Base-by-base conservation (phyloP, 2,888 invertebrate species). In the Alviniconcha strummeri region DNA sequence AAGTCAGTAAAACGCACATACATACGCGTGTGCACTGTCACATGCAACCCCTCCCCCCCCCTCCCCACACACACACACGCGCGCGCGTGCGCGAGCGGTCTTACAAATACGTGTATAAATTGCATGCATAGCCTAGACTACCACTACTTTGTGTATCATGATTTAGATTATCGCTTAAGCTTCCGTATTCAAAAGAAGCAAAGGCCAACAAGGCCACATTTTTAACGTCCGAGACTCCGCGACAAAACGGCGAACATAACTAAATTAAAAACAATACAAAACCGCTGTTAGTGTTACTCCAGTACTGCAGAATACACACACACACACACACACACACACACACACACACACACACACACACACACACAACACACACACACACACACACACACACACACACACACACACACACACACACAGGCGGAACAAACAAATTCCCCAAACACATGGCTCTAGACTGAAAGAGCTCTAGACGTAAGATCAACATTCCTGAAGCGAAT, bases 301-400 rank as follows among this genome's bases (percentile, higher is more conserved):
- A 13, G 64, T 64, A 13, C 64, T 64, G 64, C 64, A 64, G 4
- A 15, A 64, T 4, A 13, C 11, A 36, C 36, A 36, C 36, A 36
- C 36, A 36, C 36, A 36, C 36, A 36, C 36, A 36, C 36, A 36
- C 36, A 36, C 36, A 64, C 64, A 64, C 64, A 64, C 64, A 64
- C 64, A 64, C 64, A 64, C 64, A 64, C 64, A 64, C 64, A 64
- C 64, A 64, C 64, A 64, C 64, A 64, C 64, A 64, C 64, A 64
- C 64, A 64, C 64, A 64, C 64, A 64, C 64, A 13, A 64, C 64
- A 64, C 64, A 64, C 3, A 64, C 36, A 36, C 36, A 64, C 64
- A 64, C 64, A 64, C 64, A 64, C 64, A 64, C 64, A 64, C 64
- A 64, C 64, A 64, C 64, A 64, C 64, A 64, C 64, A 64, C 64